Conservation (phyloP, 1,140 invertebrate species). For the Lysiphlebus fabarum region DNA sequence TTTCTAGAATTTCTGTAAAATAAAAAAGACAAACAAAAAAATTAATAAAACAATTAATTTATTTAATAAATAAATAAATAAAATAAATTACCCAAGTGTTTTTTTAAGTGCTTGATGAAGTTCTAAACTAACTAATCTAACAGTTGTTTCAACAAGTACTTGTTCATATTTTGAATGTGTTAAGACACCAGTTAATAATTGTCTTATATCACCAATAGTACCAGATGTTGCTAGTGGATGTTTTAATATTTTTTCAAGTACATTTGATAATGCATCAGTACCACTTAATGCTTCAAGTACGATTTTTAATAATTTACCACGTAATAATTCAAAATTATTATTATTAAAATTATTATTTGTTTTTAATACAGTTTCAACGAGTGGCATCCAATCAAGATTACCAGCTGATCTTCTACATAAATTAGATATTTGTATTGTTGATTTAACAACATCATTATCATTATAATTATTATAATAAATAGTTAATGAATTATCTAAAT, state of each 20-base stretch:
- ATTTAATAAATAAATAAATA: conserved; percentile 5
- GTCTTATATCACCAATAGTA: conserved; percentile 51
- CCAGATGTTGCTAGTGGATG: conserved; percentile 51
- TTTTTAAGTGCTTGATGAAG: conserved; percentile 48
- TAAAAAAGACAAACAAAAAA: neutral
- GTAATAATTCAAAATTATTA: conserved; percentile 41
- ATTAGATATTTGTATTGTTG: conserved; percentile 41
- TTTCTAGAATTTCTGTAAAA: conserved; percentile 42
- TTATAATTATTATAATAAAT: conserved; percentile 31
- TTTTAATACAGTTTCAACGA: conserved; percentile 46
- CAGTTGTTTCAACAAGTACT: conserved; percentile 50
- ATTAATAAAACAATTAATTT: neutral
- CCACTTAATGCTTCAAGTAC: conserved; percentile 49
- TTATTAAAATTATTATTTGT: conserved; percentile 38
- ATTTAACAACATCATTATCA: conserved; percentile 38
- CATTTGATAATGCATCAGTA: conserved; percentile 47
- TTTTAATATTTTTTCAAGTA: conserved; percentile 51
- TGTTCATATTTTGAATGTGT: conserved; percentile 52
- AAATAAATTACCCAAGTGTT: conserved; percentile 39
- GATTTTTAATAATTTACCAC: conserved; percentile 46
- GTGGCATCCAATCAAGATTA: conserved; percentile 49
- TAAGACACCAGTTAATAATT: conserved; percentile 48
- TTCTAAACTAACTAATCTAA: conserved; percentile 49
- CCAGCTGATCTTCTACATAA: conserved; percentile 50
- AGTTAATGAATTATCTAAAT: conserved; percentile 38